Evolutionary conservation across 2,113 vertebrate species (phyloP).

Genomic region (Phaetusa simplex): DNA sequence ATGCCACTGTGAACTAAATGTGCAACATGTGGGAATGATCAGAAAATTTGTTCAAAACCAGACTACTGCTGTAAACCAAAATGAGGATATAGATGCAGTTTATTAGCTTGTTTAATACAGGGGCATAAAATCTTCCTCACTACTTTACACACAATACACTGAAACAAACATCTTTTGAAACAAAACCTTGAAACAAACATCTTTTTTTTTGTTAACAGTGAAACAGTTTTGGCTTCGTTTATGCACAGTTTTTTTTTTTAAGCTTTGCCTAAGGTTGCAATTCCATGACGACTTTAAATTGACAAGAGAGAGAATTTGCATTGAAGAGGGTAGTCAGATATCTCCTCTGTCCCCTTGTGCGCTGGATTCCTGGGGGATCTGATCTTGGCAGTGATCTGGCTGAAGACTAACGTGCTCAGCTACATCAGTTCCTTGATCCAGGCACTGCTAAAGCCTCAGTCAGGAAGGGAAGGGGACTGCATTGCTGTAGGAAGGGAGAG

Average conservation of each 20-base stretch:
- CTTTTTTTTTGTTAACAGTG: no score
- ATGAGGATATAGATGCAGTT: neutral
- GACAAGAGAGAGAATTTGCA: neutral
- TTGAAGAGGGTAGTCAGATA: neutral
- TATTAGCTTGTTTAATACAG: neutral
- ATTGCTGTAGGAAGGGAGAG: fast-evolving
- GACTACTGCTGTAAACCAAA: neutral
- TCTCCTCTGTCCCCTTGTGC: neutral
- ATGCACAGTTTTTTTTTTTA: neutral
- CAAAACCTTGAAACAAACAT: neutral
- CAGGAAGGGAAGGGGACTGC: neutral
- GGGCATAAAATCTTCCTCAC: neutral
- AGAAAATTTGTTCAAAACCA: neutral
- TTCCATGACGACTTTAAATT: neutral
- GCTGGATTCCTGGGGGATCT: neutral
- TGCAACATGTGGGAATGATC: neutral
- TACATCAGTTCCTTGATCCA: no score
- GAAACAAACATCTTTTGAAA: neutral
- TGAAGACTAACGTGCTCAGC: neutral
- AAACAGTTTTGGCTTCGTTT: neutral
- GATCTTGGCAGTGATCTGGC: neutral
- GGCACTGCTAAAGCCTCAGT: neutral
- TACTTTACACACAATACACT: neutral
- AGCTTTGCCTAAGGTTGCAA: neutral
- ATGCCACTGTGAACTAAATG: neutral